These are phyloP conservation scores for Apodemia zela DNA, from an alignment of 2,888 invertebrate species.

Conservation along the genomic window DNA sequence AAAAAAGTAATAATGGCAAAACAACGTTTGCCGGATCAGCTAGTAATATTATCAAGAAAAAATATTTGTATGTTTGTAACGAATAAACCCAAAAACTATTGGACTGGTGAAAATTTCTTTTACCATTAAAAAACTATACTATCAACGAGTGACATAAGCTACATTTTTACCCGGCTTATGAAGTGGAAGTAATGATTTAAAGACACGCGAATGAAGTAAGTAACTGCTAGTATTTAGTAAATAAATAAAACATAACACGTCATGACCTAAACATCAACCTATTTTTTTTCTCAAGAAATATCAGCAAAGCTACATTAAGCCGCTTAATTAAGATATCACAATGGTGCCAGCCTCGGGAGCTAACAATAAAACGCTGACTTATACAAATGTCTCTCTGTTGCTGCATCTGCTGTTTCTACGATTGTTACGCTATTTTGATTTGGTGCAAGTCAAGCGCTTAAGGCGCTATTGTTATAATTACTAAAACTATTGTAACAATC, in stretches of 20 bases:
- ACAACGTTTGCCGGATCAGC: too few relatives aligned
- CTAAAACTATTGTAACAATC: too few relatives aligned
- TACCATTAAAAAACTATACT: too few relatives aligned
- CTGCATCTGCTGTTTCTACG: slow-evolving; percentile 21
- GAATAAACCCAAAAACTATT: too few relatives aligned
- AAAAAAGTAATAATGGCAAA: too few relatives aligned
- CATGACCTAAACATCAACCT: neutral
- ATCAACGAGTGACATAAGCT: too few relatives aligned
- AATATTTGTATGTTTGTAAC: too few relatives aligned
- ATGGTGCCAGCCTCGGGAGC: neutral
- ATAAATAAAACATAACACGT: neutral
- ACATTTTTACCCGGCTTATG: too few relatives aligned
- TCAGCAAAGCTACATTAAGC: slow-evolving; percentile 4
- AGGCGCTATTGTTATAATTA: neutral
- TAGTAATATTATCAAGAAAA: too few relatives aligned
- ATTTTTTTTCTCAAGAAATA: neutral
- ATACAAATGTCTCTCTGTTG: slow-evolving; percentile 14
- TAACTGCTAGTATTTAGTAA: neutral
- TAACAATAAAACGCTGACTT: slow-evolving; percentile 17
- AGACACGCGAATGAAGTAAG: too few relatives aligned
- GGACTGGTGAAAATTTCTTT: too few relatives aligned
- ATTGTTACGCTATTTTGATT: slow-evolving; percentile 16
- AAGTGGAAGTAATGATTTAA: too few relatives aligned
- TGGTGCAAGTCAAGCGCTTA: slow-evolving; percentile 4
- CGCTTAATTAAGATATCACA: slow-evolving; percentile 13